Conservation (phyloP, 2,888 invertebrate species). For the Fabriciana adippe region DNA sequence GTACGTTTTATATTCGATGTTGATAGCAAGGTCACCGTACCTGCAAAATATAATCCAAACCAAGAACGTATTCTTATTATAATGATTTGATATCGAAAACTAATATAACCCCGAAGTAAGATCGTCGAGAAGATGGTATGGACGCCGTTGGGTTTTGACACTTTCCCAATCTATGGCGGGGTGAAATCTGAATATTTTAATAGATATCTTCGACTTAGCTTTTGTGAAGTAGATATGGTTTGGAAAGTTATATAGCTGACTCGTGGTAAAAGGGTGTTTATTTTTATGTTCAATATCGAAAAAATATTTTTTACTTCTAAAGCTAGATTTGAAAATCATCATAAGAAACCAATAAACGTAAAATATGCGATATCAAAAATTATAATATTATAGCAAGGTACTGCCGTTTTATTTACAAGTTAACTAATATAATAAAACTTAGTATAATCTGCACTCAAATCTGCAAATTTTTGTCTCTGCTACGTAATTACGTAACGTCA, state of each 20-base stretch:
- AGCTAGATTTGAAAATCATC: no score
- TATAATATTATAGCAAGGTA: no score
- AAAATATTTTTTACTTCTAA: no score
- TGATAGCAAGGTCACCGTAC: not conserved
- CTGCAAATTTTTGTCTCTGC: no score
- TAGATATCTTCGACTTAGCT: constrained; percentile 24
- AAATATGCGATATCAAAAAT: no score
- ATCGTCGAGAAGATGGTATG: constrained; percentile 19
- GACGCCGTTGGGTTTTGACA: constrained; percentile 32
- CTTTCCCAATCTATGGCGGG: constrained; percentile 30
- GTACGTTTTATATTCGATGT: not conserved
- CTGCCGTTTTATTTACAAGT: no score
- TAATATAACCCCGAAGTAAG: constrained; percentile 30
- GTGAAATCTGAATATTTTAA: constrained; percentile 36
- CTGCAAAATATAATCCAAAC: constrained; percentile 12
- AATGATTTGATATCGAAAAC: constrained; percentile 26
- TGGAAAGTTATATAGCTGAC: not conserved
- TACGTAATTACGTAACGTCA: no score
- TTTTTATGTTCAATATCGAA: not conserved
- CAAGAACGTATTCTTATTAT: constrained; percentile 19
- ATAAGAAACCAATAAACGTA: no score
- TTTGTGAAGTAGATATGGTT: constrained; percentile 19
- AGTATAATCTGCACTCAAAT: no score
- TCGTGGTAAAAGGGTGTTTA: not conserved
- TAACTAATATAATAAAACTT: no score